These are phyloP conservation scores for Whitmania pigra DNA, from an alignment of 1,140 invertebrate genomes.

Conservation along the genomic window DNA sequence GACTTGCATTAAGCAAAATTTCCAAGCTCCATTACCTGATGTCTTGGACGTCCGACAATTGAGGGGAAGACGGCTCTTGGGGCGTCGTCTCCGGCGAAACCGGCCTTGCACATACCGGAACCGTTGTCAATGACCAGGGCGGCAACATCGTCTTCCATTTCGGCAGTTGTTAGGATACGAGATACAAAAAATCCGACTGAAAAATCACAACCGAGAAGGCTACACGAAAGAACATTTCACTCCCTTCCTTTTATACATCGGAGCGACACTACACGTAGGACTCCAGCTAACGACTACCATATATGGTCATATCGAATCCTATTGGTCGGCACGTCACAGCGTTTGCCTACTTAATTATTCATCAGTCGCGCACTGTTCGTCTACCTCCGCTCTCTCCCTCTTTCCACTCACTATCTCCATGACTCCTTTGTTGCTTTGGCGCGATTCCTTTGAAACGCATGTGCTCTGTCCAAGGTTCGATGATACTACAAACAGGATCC, in stretches of 20 bases:
- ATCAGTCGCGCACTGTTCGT: no score
- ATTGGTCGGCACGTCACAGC: constrained; percentile 2
- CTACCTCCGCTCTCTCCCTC: no score
- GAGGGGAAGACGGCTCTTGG: constrained; percentile 75
- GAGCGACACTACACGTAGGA: not conserved
- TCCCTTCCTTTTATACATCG: not conserved
- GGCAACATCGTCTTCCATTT: constrained; percentile 64
- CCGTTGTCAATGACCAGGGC: constrained; percentile 77
- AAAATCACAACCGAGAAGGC: not conserved
- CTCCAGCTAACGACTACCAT: not conserved
- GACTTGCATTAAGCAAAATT: no score
- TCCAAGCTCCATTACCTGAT: constrained; percentile 36
- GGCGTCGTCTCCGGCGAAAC: constrained; percentile 76
- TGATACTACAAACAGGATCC: no score
- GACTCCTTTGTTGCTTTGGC: no score
- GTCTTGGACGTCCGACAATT: constrained; percentile 67
- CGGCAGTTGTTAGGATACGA: not conserved
- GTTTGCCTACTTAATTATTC: not conserved
- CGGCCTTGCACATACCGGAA: constrained; percentile 78
- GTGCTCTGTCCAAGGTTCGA: no score
- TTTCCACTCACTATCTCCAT: no score
- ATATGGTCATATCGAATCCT: constrained; percentile 1
- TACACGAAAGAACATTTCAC: not conserved
- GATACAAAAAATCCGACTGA: not conserved
- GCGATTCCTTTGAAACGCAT: no score